Conservation (phyloP, 2,113 vertebrate species). For the Mixornis gularis region DNA sequence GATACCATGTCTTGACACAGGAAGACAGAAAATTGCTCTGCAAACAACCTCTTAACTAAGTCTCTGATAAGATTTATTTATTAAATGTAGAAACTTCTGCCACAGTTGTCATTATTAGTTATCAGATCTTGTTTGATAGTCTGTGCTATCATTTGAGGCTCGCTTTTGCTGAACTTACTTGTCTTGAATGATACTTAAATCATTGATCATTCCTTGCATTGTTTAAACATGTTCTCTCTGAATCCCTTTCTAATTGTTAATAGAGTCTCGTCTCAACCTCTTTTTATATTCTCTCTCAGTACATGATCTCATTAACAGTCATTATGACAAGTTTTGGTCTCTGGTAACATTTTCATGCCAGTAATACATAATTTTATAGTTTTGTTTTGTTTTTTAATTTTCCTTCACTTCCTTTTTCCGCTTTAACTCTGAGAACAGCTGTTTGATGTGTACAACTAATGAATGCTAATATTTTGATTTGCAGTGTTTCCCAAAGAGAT, state of each 20-base stretch:
- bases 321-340: constrained; percentile 7
- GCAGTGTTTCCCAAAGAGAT: not conserved
- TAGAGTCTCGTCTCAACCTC: not conserved
- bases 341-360: not conserved
- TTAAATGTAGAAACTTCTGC: not conserved
- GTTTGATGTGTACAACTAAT: not conserved
- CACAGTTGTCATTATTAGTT: constrained; percentile 28
- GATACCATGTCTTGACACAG: not conserved
- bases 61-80: constrained; percentile 8
- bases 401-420: not conserved
- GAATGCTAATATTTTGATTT: constrained; percentile 28
- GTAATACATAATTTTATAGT: not conserved
- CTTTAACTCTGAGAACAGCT: not conserved
- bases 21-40: not conserved
- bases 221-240: not conserved
- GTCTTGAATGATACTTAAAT: not conserved
- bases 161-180: not conserved
- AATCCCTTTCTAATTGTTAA: not conserved
- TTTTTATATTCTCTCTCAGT: not conserved
- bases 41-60: not conserved
- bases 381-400: not conserved
- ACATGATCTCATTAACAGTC: constrained; percentile 27
- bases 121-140: constrained; percentile 20
- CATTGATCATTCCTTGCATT: not conserved
- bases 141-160: not conserved